phyloP scores from a whole-genome alignment of 2,797 vertebrate species.

The Dendrocincla tyrannina region DNA sequence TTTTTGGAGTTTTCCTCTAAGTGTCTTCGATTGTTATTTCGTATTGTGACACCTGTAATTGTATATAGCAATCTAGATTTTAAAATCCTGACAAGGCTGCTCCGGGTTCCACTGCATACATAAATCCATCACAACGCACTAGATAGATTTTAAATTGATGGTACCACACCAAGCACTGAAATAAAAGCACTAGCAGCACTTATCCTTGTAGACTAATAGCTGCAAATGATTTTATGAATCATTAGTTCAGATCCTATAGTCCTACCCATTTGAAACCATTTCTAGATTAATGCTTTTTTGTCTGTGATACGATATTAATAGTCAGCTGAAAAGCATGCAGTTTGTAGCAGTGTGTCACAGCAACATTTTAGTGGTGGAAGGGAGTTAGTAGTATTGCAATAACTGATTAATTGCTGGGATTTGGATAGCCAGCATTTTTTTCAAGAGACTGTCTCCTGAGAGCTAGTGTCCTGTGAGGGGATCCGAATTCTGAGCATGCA shows the following conservation, averaged over 20 bases:
- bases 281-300: conserved; percentile 67
- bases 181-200: conserved; percentile 66
- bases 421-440: background rate
- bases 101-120: conserved; percentile 30
- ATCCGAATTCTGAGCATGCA: background rate
- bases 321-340: conserved; percentile 6
- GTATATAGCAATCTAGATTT: conserved; percentile 56
- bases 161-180: conserved; percentile 54
- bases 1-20: background rate
- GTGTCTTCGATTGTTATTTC: conserved; percentile 52
- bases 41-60: conserved; percentile 68
- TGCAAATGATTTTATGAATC: conserved; percentile 77
- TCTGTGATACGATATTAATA: conserved; percentile 54
- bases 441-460: background rate
- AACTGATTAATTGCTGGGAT: conserved; percentile 23
- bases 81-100: conserved; percentile 50
- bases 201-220: conserved; percentile 71
- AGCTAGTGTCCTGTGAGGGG: background rate
- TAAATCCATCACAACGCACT: conserved; percentile 26
- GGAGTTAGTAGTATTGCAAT: conserved; percentile 25
- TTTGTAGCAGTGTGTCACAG: background rate
- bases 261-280: conserved; percentile 62
- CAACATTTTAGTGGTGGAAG: background rate
- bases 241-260: conserved; percentile 71
- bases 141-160: conserved; percentile 72